phyloP scores from a whole-genome alignment of 2,888 invertebrate genomes.

The Andrena fulva region DNA sequence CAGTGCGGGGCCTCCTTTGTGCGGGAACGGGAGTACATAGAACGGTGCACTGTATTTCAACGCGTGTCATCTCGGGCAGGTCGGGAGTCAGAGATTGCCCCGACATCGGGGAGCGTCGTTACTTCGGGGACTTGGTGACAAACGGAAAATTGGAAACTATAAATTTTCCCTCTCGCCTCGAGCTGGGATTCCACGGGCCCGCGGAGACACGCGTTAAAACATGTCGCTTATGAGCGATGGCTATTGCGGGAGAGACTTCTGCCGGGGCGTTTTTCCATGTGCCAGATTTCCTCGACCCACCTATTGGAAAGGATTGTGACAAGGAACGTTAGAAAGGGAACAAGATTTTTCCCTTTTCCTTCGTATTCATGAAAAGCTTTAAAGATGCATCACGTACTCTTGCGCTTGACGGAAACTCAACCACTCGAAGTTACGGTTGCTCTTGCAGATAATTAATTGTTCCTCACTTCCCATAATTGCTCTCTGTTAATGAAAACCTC shows the following conservation, averaged over 20 bases:
- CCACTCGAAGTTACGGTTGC: not conserved
- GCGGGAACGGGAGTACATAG: not conserved
- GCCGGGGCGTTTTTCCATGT: not conserved
- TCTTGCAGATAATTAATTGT: not conserved
- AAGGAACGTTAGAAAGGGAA: too few relatives aligned
- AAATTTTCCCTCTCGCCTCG: slow-evolving; percentile 51
- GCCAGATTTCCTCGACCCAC: not conserved
- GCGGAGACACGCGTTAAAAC: slow-evolving; percentile 19
- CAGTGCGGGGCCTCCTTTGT: not conserved
- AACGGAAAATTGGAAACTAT: slow-evolving; percentile 64
- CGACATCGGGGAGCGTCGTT: slow-evolving; percentile 9
- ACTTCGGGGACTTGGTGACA: slow-evolving; percentile 29
- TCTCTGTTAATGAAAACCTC: not conserved
- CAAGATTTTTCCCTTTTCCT: too few relatives aligned
- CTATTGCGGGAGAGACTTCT: not conserved
- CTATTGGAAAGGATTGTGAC: too few relatives aligned
- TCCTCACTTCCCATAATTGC: not conserved
- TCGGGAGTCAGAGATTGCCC: slow-evolving; percentile 26
- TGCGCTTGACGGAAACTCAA: not conserved
- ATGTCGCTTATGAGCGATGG: slow-evolving; percentile 32
- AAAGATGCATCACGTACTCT: too few relatives aligned
- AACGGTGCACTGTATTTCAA: slow-evolving; percentile 19
- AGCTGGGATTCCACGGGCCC: slow-evolving; percentile 11
- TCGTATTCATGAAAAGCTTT: too few relatives aligned
- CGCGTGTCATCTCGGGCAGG: slow-evolving; percentile 17